Base-by-base conservation (phyloP, 1,140 invertebrate species). In the Vanessa tameamea region DNA sequence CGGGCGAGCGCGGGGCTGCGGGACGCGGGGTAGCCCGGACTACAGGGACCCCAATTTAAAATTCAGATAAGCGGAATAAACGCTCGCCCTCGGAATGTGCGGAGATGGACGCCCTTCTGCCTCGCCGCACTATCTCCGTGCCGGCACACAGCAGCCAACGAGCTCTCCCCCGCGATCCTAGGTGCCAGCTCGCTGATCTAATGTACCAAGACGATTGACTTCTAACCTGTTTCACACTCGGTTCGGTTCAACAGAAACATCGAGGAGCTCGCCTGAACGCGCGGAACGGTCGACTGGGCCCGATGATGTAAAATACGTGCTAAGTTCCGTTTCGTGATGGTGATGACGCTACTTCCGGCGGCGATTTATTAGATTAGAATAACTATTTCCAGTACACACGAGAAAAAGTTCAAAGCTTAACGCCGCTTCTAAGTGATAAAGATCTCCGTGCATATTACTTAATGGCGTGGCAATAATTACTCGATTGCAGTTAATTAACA, bases 1-100 rank as follows among this genome's bases (percentile, higher is more conserved):
- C 70, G 70, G 66, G 73, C 13, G 59, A 64, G 51, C 37, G 69
- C 57, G 55, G 64, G 69, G 65, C 50, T 57, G 50, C 51, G 73
- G 67, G 71, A 53, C 43, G 65, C 63, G 67, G 66, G 37, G 37
- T 3, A 43, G 13, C 23, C 37, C 48, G 78, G 75, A 69, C 14
- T n/a, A 78, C 57, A 63, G 66, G 80, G 76, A 78, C 70, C 73
- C 72, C 82, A 86, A 89, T 89, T 91, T 91, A 86, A 91, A 91
- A 91, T 90, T 91, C 82, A 88, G 87, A 90, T 89, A 88, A 89
- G 87, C 89, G 84, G 88, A 89, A 89, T 88, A 89, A 90, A 88
- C 80, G 85, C 78, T 82, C 74, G 75, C 78, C 73, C 80, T 70
- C 71, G 82, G 84, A 86, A 85, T 84, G 78, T 64, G 79, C 79